These are phyloP conservation scores for Andrena bucephala DNA, from an alignment of 2,888 invertebrate genomes.

Conservation along the genomic window DNA sequence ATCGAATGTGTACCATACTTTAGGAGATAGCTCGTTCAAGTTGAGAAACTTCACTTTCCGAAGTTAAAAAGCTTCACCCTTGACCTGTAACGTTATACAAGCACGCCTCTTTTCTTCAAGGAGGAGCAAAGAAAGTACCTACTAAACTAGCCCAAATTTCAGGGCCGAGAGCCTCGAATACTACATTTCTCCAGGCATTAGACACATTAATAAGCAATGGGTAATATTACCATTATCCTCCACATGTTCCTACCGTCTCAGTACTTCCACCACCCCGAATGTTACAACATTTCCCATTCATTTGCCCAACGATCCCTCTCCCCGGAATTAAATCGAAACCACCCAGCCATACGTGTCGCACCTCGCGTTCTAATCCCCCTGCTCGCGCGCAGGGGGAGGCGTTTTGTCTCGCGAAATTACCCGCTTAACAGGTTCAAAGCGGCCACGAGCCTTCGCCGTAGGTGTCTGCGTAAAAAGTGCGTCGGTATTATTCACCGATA, in stretches of 20 bases:
- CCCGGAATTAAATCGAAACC: conserved; percentile 19
- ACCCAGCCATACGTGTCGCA: conserved; percentile 10
- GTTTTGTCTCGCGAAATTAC: conserved; percentile 52
- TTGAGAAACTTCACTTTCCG: too few relatives aligned
- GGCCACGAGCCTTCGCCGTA: conserved; percentile 38
- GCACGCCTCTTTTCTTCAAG: too few relatives aligned
- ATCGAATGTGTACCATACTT: too few relatives aligned
- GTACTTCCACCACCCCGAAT: not conserved
- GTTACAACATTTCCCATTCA: not conserved
- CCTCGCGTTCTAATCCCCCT: conserved; percentile 22
- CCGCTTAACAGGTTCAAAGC: conserved; percentile 52
- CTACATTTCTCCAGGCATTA: not conserved
- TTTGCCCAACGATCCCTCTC: not conserved
- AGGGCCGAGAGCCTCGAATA: not conserved
- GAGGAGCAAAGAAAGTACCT: too few relatives aligned
- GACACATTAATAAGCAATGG: not conserved
- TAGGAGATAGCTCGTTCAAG: too few relatives aligned
- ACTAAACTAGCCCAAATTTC: not conserved
- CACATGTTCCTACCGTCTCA: not conserved
- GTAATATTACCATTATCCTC: too few relatives aligned
- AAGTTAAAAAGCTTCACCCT: too few relatives aligned
- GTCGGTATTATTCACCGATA: conserved; percentile 66
- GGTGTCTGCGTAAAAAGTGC: conserved; percentile 55
- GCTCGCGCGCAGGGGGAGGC: conserved; percentile 2
- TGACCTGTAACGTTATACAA: too few relatives aligned